Evolutionary conservation across 1,140 invertebrate genomes (phyloP), one percentile per base, ranked within the genome.

Genomic region (Cyclargus thomasi): DNA sequence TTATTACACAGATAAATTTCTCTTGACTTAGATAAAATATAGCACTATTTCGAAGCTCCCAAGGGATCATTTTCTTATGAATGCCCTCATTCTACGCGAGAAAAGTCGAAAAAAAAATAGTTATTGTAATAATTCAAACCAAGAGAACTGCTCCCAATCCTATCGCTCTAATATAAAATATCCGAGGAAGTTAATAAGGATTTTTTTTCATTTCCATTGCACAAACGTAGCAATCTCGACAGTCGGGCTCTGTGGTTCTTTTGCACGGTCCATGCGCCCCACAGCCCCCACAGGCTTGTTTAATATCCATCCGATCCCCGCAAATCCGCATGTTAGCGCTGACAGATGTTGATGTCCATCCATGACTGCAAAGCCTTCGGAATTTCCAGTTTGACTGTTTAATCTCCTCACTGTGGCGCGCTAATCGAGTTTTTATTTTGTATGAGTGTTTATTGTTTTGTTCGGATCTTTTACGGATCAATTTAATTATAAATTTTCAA

Each of bases 291-390:
- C 73, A 73, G 70, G 79, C 75, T 76, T 75, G 78, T 79, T 81
- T 82, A 81, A 83, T 83, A 83, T 83, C 75, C 75, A 77, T 72
- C 76, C 74, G 74, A 80, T 82, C 69, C 70, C 70, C 74, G 62
- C 78, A 81, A 85, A 85, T 85, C 79, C 78, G 81, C 74, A 80
- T 79, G 78, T 83, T 82, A 82, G 78, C 72, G 71, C 73, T 80
- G 82, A 86, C 80, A 81, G 79, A 77, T 75, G 75, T 69, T 78
- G 68, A 74, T 75, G 73, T 76, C 65, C 73, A 74, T 76, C 69
- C 72, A 74, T 75, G 70, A 69, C 65, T 69, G 72, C 72, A 77
- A 77, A 77, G 73, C 80, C 74, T 69, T 74, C 70, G 77, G 74
- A 76, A 76, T 78, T 81, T 78, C 73, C 76, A 80, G 74, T 83